Evolutionary conservation across 1,140 invertebrate species (phyloP), one percentile per base, ranked within the genome.

Genomic region (Leptinotarsa texana): DNA sequence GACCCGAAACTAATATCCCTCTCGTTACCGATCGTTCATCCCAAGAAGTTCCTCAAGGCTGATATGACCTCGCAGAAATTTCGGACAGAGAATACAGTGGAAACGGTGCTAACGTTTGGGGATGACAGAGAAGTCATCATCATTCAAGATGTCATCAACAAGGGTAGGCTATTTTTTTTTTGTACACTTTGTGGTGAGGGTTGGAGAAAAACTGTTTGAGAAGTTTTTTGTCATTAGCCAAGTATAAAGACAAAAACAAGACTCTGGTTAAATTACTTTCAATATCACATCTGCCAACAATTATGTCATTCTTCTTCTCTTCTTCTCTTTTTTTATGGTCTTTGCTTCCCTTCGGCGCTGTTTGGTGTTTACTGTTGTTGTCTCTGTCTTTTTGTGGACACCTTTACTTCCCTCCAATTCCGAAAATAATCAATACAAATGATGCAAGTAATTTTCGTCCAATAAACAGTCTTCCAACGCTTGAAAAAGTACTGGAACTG

Each of bases 331-430:
- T 27, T 27, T 27, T 27, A 5, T 27, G 24, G 24, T 27, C 5
- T 5, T 27, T 27, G 24, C 24, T 27, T 27, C 24, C 5, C 24
- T 27, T 27, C 24, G 24, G 24, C 24, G 24, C 24, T 82, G 80
- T 82, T 82, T 74, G 74, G 78, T 81, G 80, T 81, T 80, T 61
- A 80, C 79, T 82, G 81, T 82, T 80, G 81, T 82, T 80, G 80
- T 79, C 81, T 83, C 75, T 80, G 77, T 80, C 78, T 79, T 76
- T 78, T 48, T 65, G 71, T 72, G 71, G 71, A 21, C 48, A 72
- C 63, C 71, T 76, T 33, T 72, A 49, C 72, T 76, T 61, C 57
- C 21, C 21, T 21, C 21, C 21, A 1, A 21, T 21, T 21, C 21
- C 21, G 21, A 21, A 21, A 21, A 21, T 21, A 21, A 21, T 1